phyloP scores from a whole-genome alignment of 2,888 invertebrate genomes.

The Carcina quercana region DNA sequence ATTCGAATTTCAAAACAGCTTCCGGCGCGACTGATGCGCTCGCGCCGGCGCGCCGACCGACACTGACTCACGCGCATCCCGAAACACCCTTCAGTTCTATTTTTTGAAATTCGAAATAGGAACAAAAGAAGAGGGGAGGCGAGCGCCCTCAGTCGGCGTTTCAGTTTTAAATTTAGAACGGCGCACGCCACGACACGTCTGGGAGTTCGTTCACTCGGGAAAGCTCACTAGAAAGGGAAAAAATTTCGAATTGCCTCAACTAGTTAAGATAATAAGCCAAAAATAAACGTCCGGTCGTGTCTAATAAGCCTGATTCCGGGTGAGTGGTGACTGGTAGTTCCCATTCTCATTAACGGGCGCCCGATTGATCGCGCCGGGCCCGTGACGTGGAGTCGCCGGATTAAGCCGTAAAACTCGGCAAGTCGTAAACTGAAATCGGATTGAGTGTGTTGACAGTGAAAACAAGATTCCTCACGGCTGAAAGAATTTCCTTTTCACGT shows the following conservation, averaged over 20 bases:
- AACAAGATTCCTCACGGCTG: not conserved
- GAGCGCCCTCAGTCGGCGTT: constrained; percentile 56
- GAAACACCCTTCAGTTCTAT: constrained; percentile 63
- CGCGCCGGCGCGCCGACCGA: constrained; percentile 56
- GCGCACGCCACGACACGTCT: constrained; percentile 47
- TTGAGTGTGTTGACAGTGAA: not conserved
- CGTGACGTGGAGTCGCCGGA: constrained; percentile 2
- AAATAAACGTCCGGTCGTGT: constrained; percentile 56
- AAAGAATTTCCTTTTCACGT: not conserved
- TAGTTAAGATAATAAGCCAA: constrained; percentile 21
- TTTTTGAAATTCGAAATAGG: constrained; percentile 68
- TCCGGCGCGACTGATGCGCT: constrained; percentile 39
- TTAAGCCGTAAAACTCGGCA: constrained; percentile 1
- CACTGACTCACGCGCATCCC: constrained; percentile 67
- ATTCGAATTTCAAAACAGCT: constrained; percentile 21
- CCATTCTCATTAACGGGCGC: constrained; percentile 53
- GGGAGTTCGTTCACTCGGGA: constrained; percentile 65
- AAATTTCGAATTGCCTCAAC: constrained; percentile 24
- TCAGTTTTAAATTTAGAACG: constrained; percentile 50
- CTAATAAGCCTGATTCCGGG: constrained; percentile 47
- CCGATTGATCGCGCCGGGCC: constrained; percentile 18
- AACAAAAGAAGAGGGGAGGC: constrained; percentile 71
- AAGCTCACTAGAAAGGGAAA: constrained; percentile 29
- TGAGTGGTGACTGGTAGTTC: constrained; percentile 52
- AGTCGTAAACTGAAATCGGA: not conserved